Conservation (phyloP, 2,113 vertebrate genomes). For the Typhlomys cinereus region DNA sequence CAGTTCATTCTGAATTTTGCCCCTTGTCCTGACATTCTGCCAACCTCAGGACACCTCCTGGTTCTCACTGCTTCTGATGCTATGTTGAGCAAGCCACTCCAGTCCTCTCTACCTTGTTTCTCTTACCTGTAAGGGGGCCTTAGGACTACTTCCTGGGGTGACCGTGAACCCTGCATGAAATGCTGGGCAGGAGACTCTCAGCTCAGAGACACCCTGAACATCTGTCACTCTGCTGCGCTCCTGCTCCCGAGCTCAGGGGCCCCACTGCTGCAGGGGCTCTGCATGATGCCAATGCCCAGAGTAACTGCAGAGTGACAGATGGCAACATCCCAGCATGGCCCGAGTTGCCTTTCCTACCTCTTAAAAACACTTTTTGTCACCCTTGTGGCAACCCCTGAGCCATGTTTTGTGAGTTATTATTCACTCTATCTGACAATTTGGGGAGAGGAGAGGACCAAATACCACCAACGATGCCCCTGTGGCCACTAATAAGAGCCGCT, state of each 20-base stretch:
- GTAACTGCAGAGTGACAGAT: constrained; percentile 41
- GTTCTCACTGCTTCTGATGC: not conserved
- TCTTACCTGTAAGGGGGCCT: not conserved
- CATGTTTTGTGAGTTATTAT: constrained; percentile 44
- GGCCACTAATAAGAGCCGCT: constrained; percentile 50
- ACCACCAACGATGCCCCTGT: constrained; percentile 14
- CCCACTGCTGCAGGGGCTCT: not conserved
- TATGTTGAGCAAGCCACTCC: not conserved
- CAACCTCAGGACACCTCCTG: not conserved
- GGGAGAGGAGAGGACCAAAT: constrained; percentile 58
- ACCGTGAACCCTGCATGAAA: not conserved
- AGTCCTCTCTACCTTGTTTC: not conserved
- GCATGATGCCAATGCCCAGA: not conserved
- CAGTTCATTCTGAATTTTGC: not conserved
- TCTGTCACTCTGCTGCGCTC: rapidly evolving
- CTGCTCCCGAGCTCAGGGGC: not conserved
- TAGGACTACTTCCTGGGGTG: not conserved
- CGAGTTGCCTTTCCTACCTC: constrained; percentile 30
- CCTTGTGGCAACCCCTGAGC: not conserved
- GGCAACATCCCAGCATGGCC: not conserved
- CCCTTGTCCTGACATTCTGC: not conserved
- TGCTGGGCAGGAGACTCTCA: not conserved
- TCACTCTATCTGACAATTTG: constrained; percentile 42
- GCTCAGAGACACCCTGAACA: not conserved
- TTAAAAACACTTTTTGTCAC: constrained; percentile 42